Base-by-base conservation (phyloP, 2,113 vertebrate species). In the Amphiprion ocellaris region DNA sequence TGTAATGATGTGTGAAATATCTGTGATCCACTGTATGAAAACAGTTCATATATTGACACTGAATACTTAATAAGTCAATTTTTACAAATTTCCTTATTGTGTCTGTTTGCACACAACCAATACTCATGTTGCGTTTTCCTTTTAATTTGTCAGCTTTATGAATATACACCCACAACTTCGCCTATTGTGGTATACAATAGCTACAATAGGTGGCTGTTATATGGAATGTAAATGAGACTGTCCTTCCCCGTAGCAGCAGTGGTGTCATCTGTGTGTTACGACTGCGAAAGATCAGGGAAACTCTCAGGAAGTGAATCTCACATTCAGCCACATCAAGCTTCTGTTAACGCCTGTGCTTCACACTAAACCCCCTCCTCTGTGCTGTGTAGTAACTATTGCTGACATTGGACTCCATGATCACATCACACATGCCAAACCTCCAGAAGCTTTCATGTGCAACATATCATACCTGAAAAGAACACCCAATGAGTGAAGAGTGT, bases 391-490 rank as follows among this genome's bases (percentile, higher is more conserved):
- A 30, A 30, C 64, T 58, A 4, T 2, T 52, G 28, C 23, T 56
- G 55, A 70, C 23, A 30, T 63, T 21, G 23, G 37, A 37, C 54
- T 33, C 8, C 15, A 17, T 54, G 39, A 77, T 81, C 21, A 26
- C 49, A 50, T 33, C n/a, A 21, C 65, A 65, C 64, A 28, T 37
- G 33, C n/a, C 60, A 47, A 77, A 50, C 17, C 49, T 17, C 16
- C 55, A 26, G 21, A 60, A 28, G 28, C 60, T 47, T 52, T 59
- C 46, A 28, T 56, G 24, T 62, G 41, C 65, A 23, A 30, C 21
- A n/a, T 65, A 65, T 58, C 15, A 8, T 26, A 61, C 53, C 58
- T 47, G 64, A 58, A 74, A 66, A 60, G 54, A 72, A 37, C 12
- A 4, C 21, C 4, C 0, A 3, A 21, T 9, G 30, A 30, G 30